Base-by-base conservation (phyloP, 2,888 invertebrate species). In the Eupithecia centaureata region DNA sequence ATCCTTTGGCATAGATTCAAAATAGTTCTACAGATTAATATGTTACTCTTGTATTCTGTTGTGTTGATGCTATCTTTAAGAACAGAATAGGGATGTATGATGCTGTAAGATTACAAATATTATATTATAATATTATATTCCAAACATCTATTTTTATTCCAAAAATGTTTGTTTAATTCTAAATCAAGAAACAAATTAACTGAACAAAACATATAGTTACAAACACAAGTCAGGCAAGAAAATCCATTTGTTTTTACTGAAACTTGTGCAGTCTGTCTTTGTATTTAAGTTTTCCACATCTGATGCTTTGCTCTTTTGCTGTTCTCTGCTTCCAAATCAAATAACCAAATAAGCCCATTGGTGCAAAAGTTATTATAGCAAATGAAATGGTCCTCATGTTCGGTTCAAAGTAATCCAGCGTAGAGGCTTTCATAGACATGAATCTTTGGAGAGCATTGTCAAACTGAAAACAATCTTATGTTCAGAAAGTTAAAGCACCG, bases 361-460 rank as follows among this genome's bases (percentile, higher is more conserved):
- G 95, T 0, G 94, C 1, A 0, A 95, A 79, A 0, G 86, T 30
- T 0, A 87, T 71, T 0, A 95, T 62, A 1, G 93, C 95, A 22
- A 84, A 78, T 1, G 86, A 75, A 5, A 94, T 87, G 0, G 94
- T 91, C 70, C 87, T 94, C 0, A 92, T 80, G 13, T 94, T 95
- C 2, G 96, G 94, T 75, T 93, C 94, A 82, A 97, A 97, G 77
- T 94, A 90, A 0, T 96, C 95, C 71, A 88, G 92, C 42, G 94
- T 89, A 10, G 92, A 94, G 0, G 90, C 90, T 80, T 95, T 95
- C 95, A 97, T 94, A 0, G 97, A 94, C 76, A 95, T 86, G 80
- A 94, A 97, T 27, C 97, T 94, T 79, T 96, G 95, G 0, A 97
- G 76, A 7, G 95, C 96, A 15, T 95, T 89, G 88, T 98, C 98